These are phyloP conservation scores for Heterotilapia buettikoferi DNA, from an alignment of 2,113 vertebrate genomes.

Conservation along the genomic window DNA sequence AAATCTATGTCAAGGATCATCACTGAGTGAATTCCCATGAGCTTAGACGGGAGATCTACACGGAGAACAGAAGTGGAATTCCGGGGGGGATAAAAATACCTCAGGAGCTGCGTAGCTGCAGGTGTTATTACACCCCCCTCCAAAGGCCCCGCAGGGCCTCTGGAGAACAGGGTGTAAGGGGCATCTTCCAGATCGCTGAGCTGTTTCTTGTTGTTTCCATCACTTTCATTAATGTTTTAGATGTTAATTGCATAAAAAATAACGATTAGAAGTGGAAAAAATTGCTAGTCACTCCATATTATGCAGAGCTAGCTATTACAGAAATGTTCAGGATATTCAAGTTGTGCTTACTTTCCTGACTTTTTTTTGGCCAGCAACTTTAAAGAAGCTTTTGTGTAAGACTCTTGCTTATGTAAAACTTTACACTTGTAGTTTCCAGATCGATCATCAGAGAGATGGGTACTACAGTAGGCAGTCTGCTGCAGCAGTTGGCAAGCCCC, in stretches of 20 bases:
- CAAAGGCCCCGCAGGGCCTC: conserved; percentile 25
- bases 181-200: neutral
- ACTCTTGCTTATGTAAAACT: neutral
- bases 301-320: neutral
- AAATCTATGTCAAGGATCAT: conserved; percentile 3
- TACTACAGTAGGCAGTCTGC: conserved; percentile 33
- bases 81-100: conserved; percentile 68
- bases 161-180: neutral
- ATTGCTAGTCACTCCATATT: neutral
- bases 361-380: neutral
- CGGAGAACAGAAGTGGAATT: conserved; percentile 56
- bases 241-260: neutral
- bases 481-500: conserved; percentile 30
- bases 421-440: conserved; percentile 22
- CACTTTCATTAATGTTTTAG: neutral
- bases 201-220: neutral
- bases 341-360: neutral
- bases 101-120: conserved; percentile 47
- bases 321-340: neutral
- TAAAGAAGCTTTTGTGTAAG: conserved; percentile 43
- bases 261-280: neutral
- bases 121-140: conserved; percentile 64
- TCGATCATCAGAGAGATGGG: neutral
- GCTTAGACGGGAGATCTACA: neutral
- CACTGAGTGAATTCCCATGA: neutral